phyloP scores from a whole-genome alignment of 2,113 vertebrate species.

The Poeciliopsis prolifica region DNA sequence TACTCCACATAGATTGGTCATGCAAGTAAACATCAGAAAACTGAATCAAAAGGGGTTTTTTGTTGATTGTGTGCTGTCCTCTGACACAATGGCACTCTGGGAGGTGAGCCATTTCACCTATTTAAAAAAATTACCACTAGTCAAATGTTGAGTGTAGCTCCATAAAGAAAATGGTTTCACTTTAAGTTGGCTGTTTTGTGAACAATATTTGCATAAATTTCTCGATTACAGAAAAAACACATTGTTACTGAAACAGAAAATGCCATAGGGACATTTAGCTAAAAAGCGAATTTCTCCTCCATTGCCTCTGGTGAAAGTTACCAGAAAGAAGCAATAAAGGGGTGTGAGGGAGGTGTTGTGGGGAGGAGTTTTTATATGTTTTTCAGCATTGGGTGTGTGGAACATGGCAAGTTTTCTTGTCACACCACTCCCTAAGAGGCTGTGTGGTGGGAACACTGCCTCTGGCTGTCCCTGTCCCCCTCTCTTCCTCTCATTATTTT shows the following conservation, averaged over 20 bases:
- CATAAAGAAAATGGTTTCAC: slow-evolving; percentile 32
- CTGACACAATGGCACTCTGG: not conserved
- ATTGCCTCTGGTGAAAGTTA: slow-evolving; percentile 45
- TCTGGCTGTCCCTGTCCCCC: slow-evolving; percentile 70
- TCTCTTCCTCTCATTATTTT: slow-evolving; percentile 71
- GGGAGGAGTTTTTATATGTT: slow-evolving; percentile 42
- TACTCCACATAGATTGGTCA: not conserved
- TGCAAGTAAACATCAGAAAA: not conserved
- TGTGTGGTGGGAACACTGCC: slow-evolving; percentile 70
- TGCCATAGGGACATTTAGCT: slow-evolving; percentile 44
- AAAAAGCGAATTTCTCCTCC: slow-evolving; percentile 39
- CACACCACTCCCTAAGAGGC: slow-evolving; percentile 72
- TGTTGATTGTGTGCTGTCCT: not conserved
- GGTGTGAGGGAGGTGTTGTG: slow-evolving; percentile 23
- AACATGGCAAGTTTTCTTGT: slow-evolving; percentile 58
- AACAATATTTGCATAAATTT: slow-evolving; percentile 19
- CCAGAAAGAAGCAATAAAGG: slow-evolving; percentile 24
- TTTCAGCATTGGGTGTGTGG: slow-evolving; percentile 31
- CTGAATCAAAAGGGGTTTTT: not conserved
- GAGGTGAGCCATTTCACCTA: not conserved
- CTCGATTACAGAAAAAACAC: slow-evolving; percentile 31
- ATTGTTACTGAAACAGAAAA: slow-evolving; percentile 29
- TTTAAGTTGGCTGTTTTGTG: slow-evolving; percentile 28
- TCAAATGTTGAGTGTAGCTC: slow-evolving; percentile 51
- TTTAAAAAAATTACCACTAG: not conserved